Conservation (phyloP, 2,888 invertebrate genomes). For the Isoperla grammatica region DNA sequence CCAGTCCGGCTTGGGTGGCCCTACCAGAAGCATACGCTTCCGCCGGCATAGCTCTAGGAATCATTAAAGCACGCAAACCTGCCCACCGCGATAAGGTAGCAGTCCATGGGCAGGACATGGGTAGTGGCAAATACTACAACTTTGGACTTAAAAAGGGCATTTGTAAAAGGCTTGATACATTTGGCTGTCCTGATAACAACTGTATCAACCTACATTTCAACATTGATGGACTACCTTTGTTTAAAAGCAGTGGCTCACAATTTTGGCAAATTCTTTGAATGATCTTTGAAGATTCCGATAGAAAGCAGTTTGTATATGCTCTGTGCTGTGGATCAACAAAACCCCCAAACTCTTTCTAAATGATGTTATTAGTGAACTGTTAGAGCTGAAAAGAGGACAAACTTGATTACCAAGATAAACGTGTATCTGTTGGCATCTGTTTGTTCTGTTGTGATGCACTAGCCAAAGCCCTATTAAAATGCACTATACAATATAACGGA, state of each 20-base stretch:
- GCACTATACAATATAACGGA: conserved; percentile 23
- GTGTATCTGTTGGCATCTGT: background rate
- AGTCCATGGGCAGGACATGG: conserved; percentile 18
- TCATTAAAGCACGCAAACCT: no score
- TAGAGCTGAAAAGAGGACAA: conserved; percentile 22
- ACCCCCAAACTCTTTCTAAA: conserved; percentile 31
- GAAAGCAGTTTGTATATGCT: conserved; percentile 33
- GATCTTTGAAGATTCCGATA: conserved; percentile 27
- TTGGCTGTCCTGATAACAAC: no score
- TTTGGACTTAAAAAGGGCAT: conserved; percentile 20
- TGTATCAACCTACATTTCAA: conserved; percentile 19
- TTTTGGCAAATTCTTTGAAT: conserved; percentile 29
- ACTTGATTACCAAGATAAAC: background rate
- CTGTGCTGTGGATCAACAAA: conserved; percentile 31
- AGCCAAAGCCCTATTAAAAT: conserved; percentile 24
- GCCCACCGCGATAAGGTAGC: conserved; percentile 17
- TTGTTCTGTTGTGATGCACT: conserved; percentile 24
- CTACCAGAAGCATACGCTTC: no score
- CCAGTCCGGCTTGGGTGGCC: no score
- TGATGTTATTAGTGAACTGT: conserved; percentile 31
- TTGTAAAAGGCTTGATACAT: background rate
- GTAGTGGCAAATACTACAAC: conserved; percentile 24
- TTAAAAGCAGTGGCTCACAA: conserved; percentile 23
- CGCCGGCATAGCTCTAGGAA: no score
- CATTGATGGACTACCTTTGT: conserved; percentile 27